Evolutionary conservation across 2,797 vertebrate genomes (phyloP).

Genomic region (Pogonophryne albipinna): DNA sequence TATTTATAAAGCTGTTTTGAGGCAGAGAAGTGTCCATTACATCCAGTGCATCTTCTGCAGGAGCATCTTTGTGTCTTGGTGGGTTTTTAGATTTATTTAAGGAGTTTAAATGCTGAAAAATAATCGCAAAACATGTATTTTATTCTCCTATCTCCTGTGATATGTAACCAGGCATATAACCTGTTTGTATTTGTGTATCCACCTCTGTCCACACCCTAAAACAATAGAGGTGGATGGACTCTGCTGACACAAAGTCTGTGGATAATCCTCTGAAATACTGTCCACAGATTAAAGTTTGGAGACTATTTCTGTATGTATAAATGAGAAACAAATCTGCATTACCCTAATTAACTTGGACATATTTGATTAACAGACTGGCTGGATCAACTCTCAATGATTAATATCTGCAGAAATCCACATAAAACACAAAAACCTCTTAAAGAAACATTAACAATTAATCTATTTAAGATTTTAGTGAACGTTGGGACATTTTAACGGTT

Average conservation of each 20-base stretch:
- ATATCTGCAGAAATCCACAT: too few species aligned
- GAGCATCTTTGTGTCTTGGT: not conserved
- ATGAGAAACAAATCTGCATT: not conserved
- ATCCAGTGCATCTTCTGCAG: not conserved
- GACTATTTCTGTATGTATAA: not conserved
- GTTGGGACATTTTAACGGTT: too few species aligned
- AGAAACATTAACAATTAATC: too few species aligned
- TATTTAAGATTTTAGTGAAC: too few species aligned
- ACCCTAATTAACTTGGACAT: not conserved
- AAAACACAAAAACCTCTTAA: too few species aligned
- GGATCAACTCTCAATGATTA: not conserved
- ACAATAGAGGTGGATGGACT: not conserved
- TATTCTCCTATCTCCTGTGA: not conserved
- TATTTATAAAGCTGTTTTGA: not conserved
- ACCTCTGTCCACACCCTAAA: not conserved
- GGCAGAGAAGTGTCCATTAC: slow-evolving; percentile 2
- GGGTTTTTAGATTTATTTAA: not conserved
- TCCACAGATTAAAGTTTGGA: not conserved
- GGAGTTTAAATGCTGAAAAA: too few species aligned
- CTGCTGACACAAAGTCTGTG: not conserved
- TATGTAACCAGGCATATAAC: not conserved
- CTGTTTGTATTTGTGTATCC: not conserved
- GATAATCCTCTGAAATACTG: not conserved
- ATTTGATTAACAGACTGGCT: not conserved
- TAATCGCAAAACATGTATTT: too few species aligned